phyloP scores from a whole-genome alignment of 2,888 invertebrate genomes.

The Eumerus sabulonum region DNA sequence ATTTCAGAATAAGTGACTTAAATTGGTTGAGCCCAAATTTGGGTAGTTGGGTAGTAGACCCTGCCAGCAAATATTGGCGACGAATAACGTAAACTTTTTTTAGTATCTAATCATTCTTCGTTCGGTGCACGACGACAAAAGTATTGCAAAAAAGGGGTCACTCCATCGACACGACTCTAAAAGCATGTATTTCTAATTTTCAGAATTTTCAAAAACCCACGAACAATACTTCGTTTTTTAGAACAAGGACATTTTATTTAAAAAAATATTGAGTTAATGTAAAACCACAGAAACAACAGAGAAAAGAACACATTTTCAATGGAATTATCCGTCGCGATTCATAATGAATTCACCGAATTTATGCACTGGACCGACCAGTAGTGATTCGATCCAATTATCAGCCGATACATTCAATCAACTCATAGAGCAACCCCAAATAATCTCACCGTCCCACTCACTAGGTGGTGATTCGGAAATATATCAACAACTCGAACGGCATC shows the following conservation, averaged over 20 bases:
- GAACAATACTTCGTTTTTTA: constrained; percentile 3
- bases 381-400: constrained; percentile 48
- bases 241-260: no score
- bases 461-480: constrained; percentile 30
- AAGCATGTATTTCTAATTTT: constrained; percentile 15
- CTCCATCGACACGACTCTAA: constrained; percentile 2
- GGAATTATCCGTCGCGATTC: constrained; percentile 47
- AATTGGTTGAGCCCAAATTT: no score
- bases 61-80: no score
- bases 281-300: constrained; percentile 12
- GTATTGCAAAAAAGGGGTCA: constrained; percentile 18
- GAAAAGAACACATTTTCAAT: constrained; percentile 49
- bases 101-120: no score
- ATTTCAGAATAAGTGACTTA: no score
- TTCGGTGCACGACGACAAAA: neutral
- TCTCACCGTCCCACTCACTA: constrained; percentile 9
- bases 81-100: no score
- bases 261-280: neutral
- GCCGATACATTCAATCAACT: constrained; percentile 19
- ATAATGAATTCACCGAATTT: constrained; percentile 65
- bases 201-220: constrained; percentile 18
- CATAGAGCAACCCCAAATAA: neutral
- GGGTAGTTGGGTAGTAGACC: no score
- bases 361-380: constrained; percentile 48
- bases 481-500: constrained; percentile 25